phyloP scores from a whole-genome alignment of 2,888 invertebrate genomes.

The Epistrophe eligans region DNA sequence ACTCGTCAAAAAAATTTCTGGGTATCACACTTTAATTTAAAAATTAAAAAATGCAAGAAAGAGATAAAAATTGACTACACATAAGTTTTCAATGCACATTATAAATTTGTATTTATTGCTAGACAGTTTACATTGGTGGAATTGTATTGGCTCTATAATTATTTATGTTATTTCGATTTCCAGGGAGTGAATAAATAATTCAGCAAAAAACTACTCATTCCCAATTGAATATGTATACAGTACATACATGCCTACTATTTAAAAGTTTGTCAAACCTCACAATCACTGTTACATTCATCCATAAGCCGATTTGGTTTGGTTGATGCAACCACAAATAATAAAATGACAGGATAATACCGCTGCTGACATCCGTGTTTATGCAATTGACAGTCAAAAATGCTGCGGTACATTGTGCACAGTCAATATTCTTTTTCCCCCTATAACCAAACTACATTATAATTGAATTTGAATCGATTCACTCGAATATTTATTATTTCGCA shows the following conservation, averaged over 20 bases:
- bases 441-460: conserved; percentile 21
- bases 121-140: no score
- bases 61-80: no score
- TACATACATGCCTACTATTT: no score
- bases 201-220: not conserved
- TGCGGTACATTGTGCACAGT: not conserved
- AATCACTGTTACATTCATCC: not conserved
- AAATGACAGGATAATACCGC: not conserved
- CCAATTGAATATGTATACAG: not conserved
- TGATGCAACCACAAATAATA: conserved; percentile 22
- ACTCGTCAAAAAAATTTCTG: no score
- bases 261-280: conserved; percentile 22
- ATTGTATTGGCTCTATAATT: no score
- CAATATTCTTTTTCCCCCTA: not conserved
- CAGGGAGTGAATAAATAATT: not conserved
- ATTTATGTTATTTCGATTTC: not conserved
- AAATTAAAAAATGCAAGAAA: no score
- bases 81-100: no score
- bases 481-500: conserved; percentile 44
- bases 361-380: conserved; percentile 10
- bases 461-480: conserved; percentile 53
- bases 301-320: conserved; percentile 15
- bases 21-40: no score
- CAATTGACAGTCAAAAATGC: conserved; percentile 25
- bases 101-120: no score